Conservation (phyloP, 2,888 invertebrate species). For the Temnothorax unifasciatus region DNA sequence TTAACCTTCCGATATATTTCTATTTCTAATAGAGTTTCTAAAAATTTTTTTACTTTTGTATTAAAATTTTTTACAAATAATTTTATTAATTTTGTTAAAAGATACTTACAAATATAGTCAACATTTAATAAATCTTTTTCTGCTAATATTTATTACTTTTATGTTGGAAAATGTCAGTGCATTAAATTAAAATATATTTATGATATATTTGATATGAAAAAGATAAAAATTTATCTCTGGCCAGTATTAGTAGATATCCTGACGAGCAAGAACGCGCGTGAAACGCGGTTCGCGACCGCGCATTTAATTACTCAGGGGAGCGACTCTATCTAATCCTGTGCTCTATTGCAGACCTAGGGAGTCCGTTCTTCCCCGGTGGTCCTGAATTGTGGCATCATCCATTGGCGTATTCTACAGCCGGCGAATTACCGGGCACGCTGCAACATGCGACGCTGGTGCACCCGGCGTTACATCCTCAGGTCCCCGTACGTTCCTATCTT, state of each 20-base stretch:
- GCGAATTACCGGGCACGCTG: slow-evolving; percentile 94
- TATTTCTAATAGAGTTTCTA: background rate
- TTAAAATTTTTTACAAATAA: background rate
- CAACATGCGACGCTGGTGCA: slow-evolving; percentile 97
- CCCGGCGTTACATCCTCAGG: slow-evolving; percentile 99
- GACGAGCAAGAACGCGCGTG: slow-evolving; percentile 20
- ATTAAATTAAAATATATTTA: background rate
- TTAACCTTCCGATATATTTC: background rate
- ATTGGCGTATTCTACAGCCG: slow-evolving; percentile 92
- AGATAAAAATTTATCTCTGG: background rate
- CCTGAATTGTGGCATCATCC: slow-evolving; percentile 98
- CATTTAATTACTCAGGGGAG: slow-evolving; percentile 40
- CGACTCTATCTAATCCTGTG: slow-evolving; percentile 65
- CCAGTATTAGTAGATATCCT: slow-evolving; percentile 27
- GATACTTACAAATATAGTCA: background rate
- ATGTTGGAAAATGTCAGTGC: background rate
- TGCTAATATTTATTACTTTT: background rate
- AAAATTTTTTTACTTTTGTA: background rate
- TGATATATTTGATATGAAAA: background rate
- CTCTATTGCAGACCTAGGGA: slow-evolving; percentile 94
- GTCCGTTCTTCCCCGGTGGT: slow-evolving; percentile 97
- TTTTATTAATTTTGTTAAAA: slow-evolving; percentile 10
- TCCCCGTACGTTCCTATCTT: slow-evolving; percentile 98
- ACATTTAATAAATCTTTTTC: background rate
- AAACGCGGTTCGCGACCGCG: slow-evolving; percentile 20